Base-by-base conservation (phyloP, 1,140 invertebrate species). In the Penaeus chinensis region DNA sequence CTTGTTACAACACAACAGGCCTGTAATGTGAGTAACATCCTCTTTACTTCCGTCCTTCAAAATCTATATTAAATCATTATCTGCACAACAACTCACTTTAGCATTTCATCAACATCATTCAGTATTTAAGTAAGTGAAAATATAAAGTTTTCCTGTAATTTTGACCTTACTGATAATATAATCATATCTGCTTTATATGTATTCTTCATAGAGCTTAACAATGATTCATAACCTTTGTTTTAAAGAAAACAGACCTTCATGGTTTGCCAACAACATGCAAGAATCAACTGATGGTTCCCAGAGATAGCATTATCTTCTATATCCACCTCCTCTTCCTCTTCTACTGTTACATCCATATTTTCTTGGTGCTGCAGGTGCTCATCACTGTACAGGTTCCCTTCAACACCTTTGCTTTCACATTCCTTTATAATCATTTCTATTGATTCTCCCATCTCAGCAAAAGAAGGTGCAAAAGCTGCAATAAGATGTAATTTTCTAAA, bases 251-350 rank as follows among this genome's bases (percentile, higher is more conserved):
- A 89, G 92, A 96, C 95, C 94, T 96, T 96, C 24, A 96, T 93
- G 90, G 95, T 96, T 89, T 96, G 93, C 96, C 96, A 96, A 90
- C 96, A 94, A 92, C 94, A 95, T 89, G 95, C 94, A 22, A 96
- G 91, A 90, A 96, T 93, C 89, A 95, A 91, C 92, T 95, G 94
- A 92, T 95, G 94, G 86, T 95, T 93, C 84, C 94, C 93, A 83
- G 94, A 94, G 88, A 95, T 91, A 60, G 91, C 90, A n/a, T 92
- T 90, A 8, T 92, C 91, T 61, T 93, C 92, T 62, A 90, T 91
- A 74, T 93, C 89, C 65, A 91, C 84, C 61, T 91, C 19, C 88
- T 85, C 74, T 83, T 4, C 83, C 42, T 76, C 79, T 54, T 69
- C 71, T 11, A 37, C 71, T 74, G 24, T 24, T 7, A 37, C 20